Conservation (phyloP, 2,113 vertebrate species). For the Sakesphorus luctuosus region DNA sequence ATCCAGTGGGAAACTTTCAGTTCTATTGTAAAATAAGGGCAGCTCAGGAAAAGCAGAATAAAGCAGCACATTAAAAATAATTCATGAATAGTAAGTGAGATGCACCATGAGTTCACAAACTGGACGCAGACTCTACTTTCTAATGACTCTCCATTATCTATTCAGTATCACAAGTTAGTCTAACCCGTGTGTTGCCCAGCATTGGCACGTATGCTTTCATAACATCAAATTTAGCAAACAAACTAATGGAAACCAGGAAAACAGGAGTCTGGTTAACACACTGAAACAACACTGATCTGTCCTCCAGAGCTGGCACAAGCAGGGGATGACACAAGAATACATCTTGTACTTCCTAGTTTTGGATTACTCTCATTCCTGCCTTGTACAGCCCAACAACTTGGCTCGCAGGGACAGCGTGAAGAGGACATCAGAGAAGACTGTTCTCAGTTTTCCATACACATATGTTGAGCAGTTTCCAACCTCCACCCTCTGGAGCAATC, state of each 20-base stretch:
- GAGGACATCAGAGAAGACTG: neutral
- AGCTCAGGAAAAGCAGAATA: neutral
- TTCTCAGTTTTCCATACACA: neutral
- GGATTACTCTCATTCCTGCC: neutral
- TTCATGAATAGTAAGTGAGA: neutral
- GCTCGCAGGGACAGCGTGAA: accelerated
- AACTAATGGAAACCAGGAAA: conserved; percentile 11
- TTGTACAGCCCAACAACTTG: neutral
- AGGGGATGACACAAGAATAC: conserved; percentile 31
- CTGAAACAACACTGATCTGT: neutral
- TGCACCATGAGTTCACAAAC: neutral
- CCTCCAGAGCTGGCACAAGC: neutral
- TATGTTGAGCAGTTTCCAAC: neutral
- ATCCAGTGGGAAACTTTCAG: neutral
- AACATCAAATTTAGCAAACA: neutral
- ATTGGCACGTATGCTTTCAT: neutral
- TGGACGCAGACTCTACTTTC: neutral
- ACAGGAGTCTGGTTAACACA: neutral
- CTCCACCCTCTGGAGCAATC: neutral
- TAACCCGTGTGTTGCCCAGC: neutral
- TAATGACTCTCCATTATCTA: neutral
- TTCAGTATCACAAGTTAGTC: neutral
- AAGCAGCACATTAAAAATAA: neutral
- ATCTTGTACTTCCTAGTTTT: conserved; percentile 16
- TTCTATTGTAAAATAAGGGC: neutral